Evolutionary conservation across 2,888 invertebrate species (phyloP), one percentile per base, ranked within the genome.

Genomic region (Notocelia uddmanniana): DNA sequence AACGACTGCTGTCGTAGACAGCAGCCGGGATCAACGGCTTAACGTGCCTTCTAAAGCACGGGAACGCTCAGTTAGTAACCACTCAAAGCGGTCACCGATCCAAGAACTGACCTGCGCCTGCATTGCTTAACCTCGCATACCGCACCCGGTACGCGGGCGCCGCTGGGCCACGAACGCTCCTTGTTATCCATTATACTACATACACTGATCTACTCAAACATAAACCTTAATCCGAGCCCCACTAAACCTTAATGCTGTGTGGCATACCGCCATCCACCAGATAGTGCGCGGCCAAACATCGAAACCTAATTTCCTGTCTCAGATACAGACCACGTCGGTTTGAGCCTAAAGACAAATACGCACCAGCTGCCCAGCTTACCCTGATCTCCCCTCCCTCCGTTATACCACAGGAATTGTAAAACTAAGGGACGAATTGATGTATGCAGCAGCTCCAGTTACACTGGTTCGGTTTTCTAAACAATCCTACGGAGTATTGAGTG

Each of bases 281-380:
- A 84, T 82, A 82, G 78, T 76, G 75, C 77, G 76, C 76, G 77
- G 76, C 83, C 89, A 89, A 89, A 91, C 89, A 89, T 87, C 88
- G 89, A 92, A 93, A 93, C 92, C 91, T 92, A 93, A 93, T 93
- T 93, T 93, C 93, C 93, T 91, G 92, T 92, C 92, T 92, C 88
- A 92, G 92, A 90, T 92, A 90, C 86, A 85, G 79, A 80, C 78
- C 78, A 79, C 84, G 83, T 81, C 80, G 84, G 82, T 88, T 86
- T 89, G 84, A 88, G 86, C 90, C 89, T 86, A 87, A 91, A 92
- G 92, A 92, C 92, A 92, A 92, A 92, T 89, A 88, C 89, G 84
- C 76, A 76, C 78, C 78, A 76, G 74, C 81, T 78, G 75, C 78
- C 92, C 89, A 87, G 69, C 72, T 19, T 78, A 76, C 75, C 50